These are phyloP conservation scores for Episyrphus balteatus DNA, from an alignment of 1,140 invertebrate species.

Conservation along the genomic window DNA sequence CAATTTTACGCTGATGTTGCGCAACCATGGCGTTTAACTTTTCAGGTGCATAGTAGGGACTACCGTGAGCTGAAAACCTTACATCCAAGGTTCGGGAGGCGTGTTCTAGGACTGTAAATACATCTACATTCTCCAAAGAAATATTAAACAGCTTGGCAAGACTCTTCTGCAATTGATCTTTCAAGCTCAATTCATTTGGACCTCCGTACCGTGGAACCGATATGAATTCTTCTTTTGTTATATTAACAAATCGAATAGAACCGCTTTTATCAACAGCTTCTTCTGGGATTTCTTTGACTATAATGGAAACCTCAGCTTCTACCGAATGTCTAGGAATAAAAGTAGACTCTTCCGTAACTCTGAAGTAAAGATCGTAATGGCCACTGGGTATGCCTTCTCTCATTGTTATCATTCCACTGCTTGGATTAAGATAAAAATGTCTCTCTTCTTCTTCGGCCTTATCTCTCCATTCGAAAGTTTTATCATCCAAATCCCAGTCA, in stretches of 20 bases:
- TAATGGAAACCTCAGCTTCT: slow-evolving; percentile 68
- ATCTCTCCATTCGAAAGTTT: slow-evolving; percentile 58
- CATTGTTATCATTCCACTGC: slow-evolving; percentile 78
- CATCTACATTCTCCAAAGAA: slow-evolving; percentile 72
- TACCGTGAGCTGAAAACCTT: slow-evolving; percentile 81
- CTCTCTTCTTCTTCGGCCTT: slow-evolving; percentile 37
- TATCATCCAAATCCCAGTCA: slow-evolving; percentile 88
- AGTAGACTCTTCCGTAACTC: slow-evolving; percentile 53
- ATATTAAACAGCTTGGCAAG: slow-evolving; percentile 66
- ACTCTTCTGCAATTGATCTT: slow-evolving; percentile 55
- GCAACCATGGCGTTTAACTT: slow-evolving; percentile 70
- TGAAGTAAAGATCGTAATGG: slow-evolving; percentile 56
- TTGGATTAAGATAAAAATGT: slow-evolving; percentile 54
- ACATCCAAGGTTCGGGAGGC: slow-evolving; percentile 60
- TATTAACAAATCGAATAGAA: slow-evolving; percentile 71
- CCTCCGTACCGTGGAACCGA: slow-evolving; percentile 43
- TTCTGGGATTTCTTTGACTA: slow-evolving; percentile 73
- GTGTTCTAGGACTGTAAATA: slow-evolving; percentile 74
- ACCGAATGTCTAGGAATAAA: slow-evolving; percentile 50
- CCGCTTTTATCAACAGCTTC: slow-evolving; percentile 84
- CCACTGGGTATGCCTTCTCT: slow-evolving; percentile 53
- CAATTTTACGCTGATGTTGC: slow-evolving; percentile 53
- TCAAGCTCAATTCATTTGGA: slow-evolving; percentile 53
- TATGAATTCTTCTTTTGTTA: slow-evolving; percentile 77
- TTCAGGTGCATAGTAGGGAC: slow-evolving; percentile 78